Evolutionary conservation across 2,888 invertebrate species (phyloP).

Genomic region (Amphipoea lucens): DNA sequence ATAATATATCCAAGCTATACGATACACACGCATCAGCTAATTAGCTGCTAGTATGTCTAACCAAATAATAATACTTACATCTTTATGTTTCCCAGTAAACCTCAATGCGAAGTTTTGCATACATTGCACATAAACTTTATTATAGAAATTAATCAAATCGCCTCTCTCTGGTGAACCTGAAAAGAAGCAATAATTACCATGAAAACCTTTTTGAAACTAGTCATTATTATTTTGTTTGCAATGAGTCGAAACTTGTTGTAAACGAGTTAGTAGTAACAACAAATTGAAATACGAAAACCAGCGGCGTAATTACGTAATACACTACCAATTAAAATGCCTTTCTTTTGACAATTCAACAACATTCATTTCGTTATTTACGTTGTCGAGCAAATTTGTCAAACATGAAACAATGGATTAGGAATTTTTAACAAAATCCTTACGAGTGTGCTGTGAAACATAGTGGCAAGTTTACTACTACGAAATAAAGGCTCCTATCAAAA

Average conservation of each 20-base stretch:
- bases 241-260: not conserved
- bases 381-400: not conserved
- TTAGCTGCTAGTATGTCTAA: no score
- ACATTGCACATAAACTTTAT: slow-evolving; percentile 95
- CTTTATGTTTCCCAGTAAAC: slow-evolving; percentile 88
- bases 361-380: not conserved
- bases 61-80: slow-evolving; percentile 76
- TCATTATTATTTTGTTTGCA: not conserved
- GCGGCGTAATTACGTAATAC: not conserved
- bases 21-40: no score
- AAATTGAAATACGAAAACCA: not conserved
- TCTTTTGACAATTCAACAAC: not conserved
- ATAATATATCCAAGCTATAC: no score
- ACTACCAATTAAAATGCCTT: not conserved
- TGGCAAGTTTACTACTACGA: not conserved
- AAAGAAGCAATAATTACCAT: not conserved
- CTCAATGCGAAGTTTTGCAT: slow-evolving; percentile 95
- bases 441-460: not conserved
- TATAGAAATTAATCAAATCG: slow-evolving; percentile 98
- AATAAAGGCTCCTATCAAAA: not conserved
- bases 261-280: not conserved
- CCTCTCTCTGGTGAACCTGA: slow-evolving; percentile 91
- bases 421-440: not conserved
- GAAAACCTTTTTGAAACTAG: not conserved
- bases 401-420: not conserved